Evolutionary conservation across 2,113 vertebrate species (phyloP).

Genomic region (Ptilonorhynchus violaceus): DNA sequence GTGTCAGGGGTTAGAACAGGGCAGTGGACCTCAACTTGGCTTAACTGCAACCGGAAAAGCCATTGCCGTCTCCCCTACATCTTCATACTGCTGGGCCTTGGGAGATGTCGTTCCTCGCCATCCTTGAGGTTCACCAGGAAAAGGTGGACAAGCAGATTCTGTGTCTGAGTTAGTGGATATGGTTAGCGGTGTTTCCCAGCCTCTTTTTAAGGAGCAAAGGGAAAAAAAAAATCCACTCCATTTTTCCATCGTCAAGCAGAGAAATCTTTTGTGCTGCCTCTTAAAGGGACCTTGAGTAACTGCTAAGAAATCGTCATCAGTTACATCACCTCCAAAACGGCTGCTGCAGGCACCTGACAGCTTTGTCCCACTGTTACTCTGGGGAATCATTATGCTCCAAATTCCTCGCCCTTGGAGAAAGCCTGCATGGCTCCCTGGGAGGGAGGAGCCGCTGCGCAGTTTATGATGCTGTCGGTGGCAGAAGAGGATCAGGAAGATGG

Average conservation of each 20-base stretch:
- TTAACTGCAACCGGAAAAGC: neutral
- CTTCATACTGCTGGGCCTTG: neutral
- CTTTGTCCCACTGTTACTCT: neutral
- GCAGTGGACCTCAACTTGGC: neutral
- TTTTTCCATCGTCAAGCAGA: neutral
- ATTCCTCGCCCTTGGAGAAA: neutral
- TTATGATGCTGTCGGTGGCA: neutral
- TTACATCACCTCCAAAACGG: neutral
- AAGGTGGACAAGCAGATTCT: neutral
- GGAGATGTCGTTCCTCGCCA: neutral
- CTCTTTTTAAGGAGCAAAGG: neutral
- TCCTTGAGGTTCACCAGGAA: neutral
- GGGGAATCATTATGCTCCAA: neutral
- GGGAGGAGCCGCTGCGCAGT: neutral
- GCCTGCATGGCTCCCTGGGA: neutral
- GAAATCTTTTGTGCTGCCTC: constrained; percentile 41
- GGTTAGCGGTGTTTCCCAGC: neutral
- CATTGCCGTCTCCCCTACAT: neutral
- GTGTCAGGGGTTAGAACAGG: neutral
- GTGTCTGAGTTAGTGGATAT: neutral
- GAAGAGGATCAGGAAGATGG: neutral
- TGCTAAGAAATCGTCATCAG: neutral
- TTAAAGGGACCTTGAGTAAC: constrained; percentile 10
- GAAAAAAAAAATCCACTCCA: neutral
- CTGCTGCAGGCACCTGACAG: neutral